phyloP scores from a whole-genome alignment of 1,140 invertebrate species.

The Lepidurus apus region DNA sequence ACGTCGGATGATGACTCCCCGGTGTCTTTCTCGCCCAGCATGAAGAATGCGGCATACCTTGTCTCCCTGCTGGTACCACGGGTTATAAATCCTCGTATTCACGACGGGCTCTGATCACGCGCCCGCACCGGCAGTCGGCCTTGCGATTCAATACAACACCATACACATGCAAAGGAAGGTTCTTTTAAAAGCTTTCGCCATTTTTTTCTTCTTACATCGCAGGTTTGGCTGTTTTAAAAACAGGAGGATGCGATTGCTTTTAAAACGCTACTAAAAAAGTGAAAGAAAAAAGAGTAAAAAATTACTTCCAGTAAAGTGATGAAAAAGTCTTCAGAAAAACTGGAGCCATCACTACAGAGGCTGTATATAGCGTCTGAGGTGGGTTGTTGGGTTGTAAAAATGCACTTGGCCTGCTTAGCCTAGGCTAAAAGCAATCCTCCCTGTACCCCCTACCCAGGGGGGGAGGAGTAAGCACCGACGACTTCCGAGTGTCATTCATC shows the following conservation, averaged over 20 bases:
- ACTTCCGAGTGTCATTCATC: conserved; percentile 21
- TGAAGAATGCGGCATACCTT: conserved; percentile 5
- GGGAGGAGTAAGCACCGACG: neutral
- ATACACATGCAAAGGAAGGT: neutral
- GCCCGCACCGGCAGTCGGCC: neutral
- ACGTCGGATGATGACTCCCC: conserved; percentile 2
- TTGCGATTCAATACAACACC: neutral
- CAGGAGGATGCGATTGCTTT: too few species aligned
- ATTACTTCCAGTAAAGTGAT: too few species aligned
- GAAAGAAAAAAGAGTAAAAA: too few species aligned
- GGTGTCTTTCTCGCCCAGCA: conserved; percentile 12
- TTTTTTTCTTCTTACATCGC: neutral
- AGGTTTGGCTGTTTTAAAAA: too few species aligned
- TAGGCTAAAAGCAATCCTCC: neutral
- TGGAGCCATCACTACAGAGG: too few species aligned
- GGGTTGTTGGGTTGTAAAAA: neutral
- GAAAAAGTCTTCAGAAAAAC: too few species aligned
- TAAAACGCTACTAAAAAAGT: too few species aligned
- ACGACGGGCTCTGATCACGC: conserved; percentile 5
- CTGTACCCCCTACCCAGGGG: neutral
- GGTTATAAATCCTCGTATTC: neutral
- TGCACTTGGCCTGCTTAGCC: neutral
- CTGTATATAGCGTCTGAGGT: neutral
- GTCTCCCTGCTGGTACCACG: conserved; percentile 12
- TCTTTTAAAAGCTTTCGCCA: neutral